Base-by-base conservation (phyloP, 2,797 vertebrate genomes). In the Ammospiza maritima region DNA sequence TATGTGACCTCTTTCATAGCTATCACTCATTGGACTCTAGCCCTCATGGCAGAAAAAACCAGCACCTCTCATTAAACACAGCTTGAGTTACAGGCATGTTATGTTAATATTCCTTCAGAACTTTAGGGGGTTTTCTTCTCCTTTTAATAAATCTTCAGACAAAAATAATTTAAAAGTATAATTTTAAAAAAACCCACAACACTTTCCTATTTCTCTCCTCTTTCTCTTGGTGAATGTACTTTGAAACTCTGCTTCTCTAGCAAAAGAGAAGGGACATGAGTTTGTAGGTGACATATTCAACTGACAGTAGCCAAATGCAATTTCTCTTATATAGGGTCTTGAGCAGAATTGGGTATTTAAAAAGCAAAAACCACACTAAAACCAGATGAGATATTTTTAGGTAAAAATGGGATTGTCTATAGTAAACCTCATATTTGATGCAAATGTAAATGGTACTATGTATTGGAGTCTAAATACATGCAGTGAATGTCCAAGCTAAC, bases 1-100 rank as follows among this genome's bases (percentile, higher is more conserved):
- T 98, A 99, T 99, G 99, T 99, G 99, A 99, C 99, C 99, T 99
- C 99, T 98, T 99, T 99, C 98, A 98, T 98, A 98, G 98, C 97
- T 98, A 98, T 98, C 98, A 98, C 97, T 98, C 98, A 98, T 98
- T 98, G 97, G 96, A 97, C 97, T 96, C 85, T 85, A 96, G 97
- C 98, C 98, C 98, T 98, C 96, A 96, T 97, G 98, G 98, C 98
- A 98, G 98, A 95, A 97, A 97, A 94, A 98, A 98, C 83, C 98
- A 98, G 98, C 97, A 98, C 98, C 98, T 98, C 98, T 99, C 98
- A 98, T 98, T 99, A 99, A 99, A 98, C 98, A 98, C 98, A 98
- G 98, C 98, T 92, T 98, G 99, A 98, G 97, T 97, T 98, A 98
- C 98, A 98, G 98, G 98, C 98, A 97, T 97, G 97, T 98, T 98